Evolutionary conservation across 2,797 vertebrate genomes (phyloP).

Genomic region (Ataeniobius toweri): DNA sequence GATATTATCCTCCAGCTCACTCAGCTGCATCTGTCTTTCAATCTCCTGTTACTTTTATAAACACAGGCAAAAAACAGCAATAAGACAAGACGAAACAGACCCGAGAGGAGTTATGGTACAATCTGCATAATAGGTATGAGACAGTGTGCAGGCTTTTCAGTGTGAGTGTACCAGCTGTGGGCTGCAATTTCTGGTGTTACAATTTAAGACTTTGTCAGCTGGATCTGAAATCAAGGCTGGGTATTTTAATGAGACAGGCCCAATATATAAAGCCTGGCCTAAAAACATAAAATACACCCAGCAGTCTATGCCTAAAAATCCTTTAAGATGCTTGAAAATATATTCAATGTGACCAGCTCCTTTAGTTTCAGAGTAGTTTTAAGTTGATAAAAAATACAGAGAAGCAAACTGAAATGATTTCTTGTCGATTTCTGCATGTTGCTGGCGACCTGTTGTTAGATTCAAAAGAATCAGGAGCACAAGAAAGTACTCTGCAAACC

Average conservation of each 20-base stretch:
- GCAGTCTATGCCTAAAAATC: not conserved
- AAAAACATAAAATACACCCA: not conserved
- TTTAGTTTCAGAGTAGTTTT: not conserved
- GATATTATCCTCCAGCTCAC: conserved; percentile 50
- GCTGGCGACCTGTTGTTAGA: no score
- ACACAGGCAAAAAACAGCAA: conserved; percentile 19
- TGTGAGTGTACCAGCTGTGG: conserved; percentile 28
- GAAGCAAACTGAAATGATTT: not conserved
- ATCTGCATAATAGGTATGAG: conserved; percentile 17
- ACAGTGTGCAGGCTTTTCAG: conserved; percentile 1
- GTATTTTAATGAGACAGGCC: conserved; percentile 53
- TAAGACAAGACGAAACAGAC: conserved; percentile 29
- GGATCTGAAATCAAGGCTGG: conserved; percentile 46
- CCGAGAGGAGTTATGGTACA: conserved; percentile 13
- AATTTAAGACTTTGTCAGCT: conserved; percentile 59
- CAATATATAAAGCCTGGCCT: conserved; percentile 40
- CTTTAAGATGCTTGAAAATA: not conserved
- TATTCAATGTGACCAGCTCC: not conserved
- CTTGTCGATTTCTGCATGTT: not conserved
- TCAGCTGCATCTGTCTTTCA: conserved; percentile 14
- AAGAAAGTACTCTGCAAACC: no score
- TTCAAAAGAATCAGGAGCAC: no score
- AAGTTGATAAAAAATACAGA: not conserved
- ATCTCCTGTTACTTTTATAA: conserved; percentile 5
- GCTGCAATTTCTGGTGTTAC: conserved; percentile 52